A percentile compares a stretch with the other conserved stretches of the same genome.
Conservation (phyloP, 2,888 invertebrate genomes). For the Glomeris marginata region DNA sequence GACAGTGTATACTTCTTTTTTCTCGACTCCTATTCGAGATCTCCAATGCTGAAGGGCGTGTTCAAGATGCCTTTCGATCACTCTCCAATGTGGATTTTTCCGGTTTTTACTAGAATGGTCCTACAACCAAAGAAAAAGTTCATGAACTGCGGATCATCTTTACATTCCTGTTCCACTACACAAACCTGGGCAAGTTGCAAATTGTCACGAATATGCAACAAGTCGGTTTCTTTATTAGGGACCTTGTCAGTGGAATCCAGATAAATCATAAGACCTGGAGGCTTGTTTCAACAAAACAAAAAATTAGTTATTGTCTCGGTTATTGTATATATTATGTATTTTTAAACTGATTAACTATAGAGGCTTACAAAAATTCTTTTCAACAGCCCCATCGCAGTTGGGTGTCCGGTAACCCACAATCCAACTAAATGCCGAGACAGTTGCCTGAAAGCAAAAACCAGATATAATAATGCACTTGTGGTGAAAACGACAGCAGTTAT, state of each 20-base stretch:
- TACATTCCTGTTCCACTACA: too few species aligned
- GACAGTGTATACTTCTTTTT: slow-evolving; percentile 24
- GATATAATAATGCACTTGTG: not conserved
- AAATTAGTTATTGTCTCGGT: not conserved
- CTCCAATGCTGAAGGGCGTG: slow-evolving; percentile 59
- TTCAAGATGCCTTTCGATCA: slow-evolving; percentile 28
- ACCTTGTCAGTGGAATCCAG: slow-evolving; percentile 75
- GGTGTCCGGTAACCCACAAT: slow-evolving; percentile 90
- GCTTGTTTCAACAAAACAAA: slow-evolving; percentile 41
- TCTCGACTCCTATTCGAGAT: slow-evolving; percentile 39
- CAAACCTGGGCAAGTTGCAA: slow-evolving; percentile 67
- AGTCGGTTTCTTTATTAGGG: slow-evolving; percentile 43
- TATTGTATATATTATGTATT: not conserved
- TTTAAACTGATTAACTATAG: not conserved
- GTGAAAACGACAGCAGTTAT: slow-evolving; percentile 2
- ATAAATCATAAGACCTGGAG: slow-evolving; percentile 75
- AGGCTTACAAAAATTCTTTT: slow-evolving; percentile 64
- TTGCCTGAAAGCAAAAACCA: slow-evolving; percentile 43
- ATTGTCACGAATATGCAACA: slow-evolving; percentile 58
- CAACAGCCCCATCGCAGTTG: slow-evolving; percentile 72
- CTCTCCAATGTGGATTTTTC: slow-evolving; percentile 56
- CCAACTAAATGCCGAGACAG: slow-evolving; percentile 86
- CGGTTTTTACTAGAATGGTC: slow-evolving; percentile 52
- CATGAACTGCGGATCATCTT: too few species aligned
- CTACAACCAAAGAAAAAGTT: slow-evolving; percentile 12